Conservation (phyloP, 2,888 invertebrate species). For the Ectemnius cavifrons region DNA sequence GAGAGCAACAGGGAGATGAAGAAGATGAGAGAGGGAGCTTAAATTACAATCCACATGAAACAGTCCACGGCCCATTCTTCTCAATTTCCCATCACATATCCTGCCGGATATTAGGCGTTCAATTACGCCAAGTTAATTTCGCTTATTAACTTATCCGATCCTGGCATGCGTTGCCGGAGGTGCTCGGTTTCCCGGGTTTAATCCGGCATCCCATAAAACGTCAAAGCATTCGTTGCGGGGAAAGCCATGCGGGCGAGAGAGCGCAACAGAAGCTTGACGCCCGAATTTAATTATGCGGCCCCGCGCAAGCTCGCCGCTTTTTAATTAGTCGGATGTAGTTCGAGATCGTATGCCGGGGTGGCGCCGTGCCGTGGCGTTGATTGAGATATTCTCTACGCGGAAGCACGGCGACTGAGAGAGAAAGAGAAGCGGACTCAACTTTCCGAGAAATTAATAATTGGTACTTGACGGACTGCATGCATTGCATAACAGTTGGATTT, state of each 20-base stretch:
- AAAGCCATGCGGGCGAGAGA: not conserved
- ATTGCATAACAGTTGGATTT: conserved; percentile 31
- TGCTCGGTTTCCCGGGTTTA: not conserved
- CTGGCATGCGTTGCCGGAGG: not conserved
- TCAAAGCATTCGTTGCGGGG: conserved; percentile 2
- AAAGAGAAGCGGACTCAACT: conserved; percentile 1
- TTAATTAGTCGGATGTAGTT: conserved; percentile 22
- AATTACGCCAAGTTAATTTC: no score
- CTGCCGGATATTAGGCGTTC: no score
- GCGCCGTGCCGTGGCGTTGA: conserved; percentile 4
- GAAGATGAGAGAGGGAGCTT: no score
- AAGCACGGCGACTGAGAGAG: not conserved
- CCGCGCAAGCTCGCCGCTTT: not conserved
- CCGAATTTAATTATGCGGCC: conserved; percentile 3
- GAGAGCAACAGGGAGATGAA: no score
- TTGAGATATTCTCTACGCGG: conserved; percentile 17
- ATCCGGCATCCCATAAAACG: not conserved
- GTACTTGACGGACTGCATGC: conserved; percentile 48
- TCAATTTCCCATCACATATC: no score
- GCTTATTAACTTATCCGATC: no score
- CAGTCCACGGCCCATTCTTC: no score
- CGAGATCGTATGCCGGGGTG: not conserved
- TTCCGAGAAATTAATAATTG: conserved; percentile 45
- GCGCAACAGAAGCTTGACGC: not conserved
- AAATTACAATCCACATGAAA: no score